These are phyloP conservation scores for Sclerodermus sp. DNA, from an alignment of 2,888 invertebrate species.

Conservation along the genomic window DNA sequence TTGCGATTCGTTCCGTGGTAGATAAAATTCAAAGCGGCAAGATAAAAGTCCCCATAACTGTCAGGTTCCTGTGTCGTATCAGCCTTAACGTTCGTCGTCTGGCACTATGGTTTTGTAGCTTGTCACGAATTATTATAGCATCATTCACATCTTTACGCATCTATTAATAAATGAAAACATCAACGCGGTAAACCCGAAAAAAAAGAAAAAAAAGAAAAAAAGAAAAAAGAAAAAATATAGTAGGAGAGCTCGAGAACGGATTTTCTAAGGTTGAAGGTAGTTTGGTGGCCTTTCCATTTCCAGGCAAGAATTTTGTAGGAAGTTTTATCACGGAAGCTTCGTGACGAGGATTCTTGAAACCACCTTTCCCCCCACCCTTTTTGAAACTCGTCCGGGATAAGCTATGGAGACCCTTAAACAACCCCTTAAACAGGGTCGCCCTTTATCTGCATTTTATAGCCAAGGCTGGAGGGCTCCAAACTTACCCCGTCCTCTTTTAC, in stretches of 20 bases:
- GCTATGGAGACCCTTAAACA: slow-evolving; percentile 6
- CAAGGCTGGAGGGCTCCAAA: slow-evolving; percentile 13
- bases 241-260: slow-evolving; percentile 12
- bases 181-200: too few species aligned
- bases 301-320: slow-evolving; percentile 16
- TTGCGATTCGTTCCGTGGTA: too few species aligned
- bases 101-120: too few species aligned
- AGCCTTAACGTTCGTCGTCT: not conserved
- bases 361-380: not conserved
- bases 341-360: slow-evolving; percentile 11
- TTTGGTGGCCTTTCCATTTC: slow-evolving; percentile 7
- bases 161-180: too few species aligned
- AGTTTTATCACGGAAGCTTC: slow-evolving; percentile 6
- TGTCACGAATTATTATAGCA: too few species aligned
- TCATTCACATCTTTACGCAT: too few species aligned
- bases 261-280: slow-evolving; percentile 6
- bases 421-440: slow-evolving; percentile 35
- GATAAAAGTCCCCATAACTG: slow-evolving; percentile 28
- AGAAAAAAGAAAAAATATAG: not conserved
- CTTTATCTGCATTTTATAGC: slow-evolving; percentile 44
- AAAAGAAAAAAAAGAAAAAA: not conserved
- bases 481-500: not conserved
- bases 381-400: not conserved
- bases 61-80: slow-evolving; percentile 16
- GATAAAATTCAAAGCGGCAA: slow-evolving; percentile 10